Conservation (phyloP, 2,113 vertebrate genomes). For the Xenopus tropicalis region DNA sequence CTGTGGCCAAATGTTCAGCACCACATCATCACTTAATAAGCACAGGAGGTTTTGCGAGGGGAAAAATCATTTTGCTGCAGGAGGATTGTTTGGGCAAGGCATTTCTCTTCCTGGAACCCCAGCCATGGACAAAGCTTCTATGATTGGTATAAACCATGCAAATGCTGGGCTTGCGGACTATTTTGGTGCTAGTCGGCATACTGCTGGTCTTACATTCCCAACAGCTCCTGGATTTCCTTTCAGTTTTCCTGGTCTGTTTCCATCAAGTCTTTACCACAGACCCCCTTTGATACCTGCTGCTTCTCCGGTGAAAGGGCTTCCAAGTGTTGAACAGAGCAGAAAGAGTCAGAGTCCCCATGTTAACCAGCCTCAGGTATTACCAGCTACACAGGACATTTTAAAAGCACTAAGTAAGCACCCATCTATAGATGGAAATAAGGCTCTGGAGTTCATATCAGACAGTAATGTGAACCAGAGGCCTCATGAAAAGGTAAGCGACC, state of each 20-base stretch:
- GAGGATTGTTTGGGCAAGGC: conserved; percentile 95
- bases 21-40: conserved; percentile 98
- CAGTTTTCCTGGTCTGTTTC: conserved; percentile 96
- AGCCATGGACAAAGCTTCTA: conserved; percentile 90
- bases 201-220: conserved; percentile 93
- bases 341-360: conserved; percentile 87
- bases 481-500: conserved; percentile 90
- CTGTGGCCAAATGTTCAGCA: conserved; percentile 99
- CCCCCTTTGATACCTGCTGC: conserved; percentile 90
- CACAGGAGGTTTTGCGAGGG: conserved; percentile 98
- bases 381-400: conserved; percentile 87
- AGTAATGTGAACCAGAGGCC: conserved; percentile 76
- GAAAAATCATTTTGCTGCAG: conserved; percentile 96
- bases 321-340: conserved; percentile 78
- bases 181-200: conserved; percentile 94
- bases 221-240: conserved; percentile 94
- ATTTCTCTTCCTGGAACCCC: conserved; percentile 90
- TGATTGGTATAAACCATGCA: conserved; percentile 89
- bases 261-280: conserved; percentile 96
- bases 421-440: conserved; percentile 72
- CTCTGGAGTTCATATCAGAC: conserved; percentile 73
- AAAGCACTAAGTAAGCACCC: conserved; percentile 88
- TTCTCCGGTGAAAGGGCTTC: conserved; percentile 83
- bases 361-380: conserved; percentile 82
- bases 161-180: conserved; percentile 93